Base-by-base conservation (phyloP, 2,888 invertebrate species). In the Dorcus parallelipipedus region DNA sequence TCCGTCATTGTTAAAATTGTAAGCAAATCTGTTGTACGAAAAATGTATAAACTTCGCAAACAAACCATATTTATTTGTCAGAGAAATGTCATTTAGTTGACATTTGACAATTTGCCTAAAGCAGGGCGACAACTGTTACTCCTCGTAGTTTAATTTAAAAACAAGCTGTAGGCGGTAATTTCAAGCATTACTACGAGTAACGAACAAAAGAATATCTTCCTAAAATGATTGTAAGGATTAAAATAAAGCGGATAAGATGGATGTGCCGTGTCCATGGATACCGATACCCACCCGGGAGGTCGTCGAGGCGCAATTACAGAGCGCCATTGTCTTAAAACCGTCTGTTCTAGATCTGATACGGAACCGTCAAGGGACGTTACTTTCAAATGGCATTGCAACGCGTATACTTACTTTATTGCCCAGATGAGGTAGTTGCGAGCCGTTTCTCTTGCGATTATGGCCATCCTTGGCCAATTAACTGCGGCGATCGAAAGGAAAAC, bases 271-370 rank as follows among this genome's bases (percentile, higher is more conserved):
- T 45, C 45, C 45, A 45, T 45, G 45, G 45, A 45, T 45, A 45
- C 45, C 41, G 45, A 45, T 45, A 20, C 45, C 20, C 45, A 20
- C 45, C 45, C 45, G 20, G 23, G 45, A 20, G 45, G 45, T n/a
- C 45, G 45, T 7, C 45, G 45, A 9, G 20, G 14, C 9, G 47
- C 47, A 54, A 54, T 54, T 47, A 47, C 48, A 38, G 26, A n/a
- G 7, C 20, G 45, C 45, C 45, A 54, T 54, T 54, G 54, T 54
- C n/a, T 45, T 39, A 26, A 45, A 47, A 33, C 26, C 38, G 33
- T 54, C 54, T 51, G 54, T 33, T 54, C 26, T 54, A 52, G 26
- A 52, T 52, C 52, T 23, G 51, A 51, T 51, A 51, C 52, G 41
- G 33, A 41, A 45, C 45, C 6, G 26, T 42, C 42, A 42, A 20